Evolutionary conservation across 2,888 invertebrate species (phyloP).

Genomic region (Drosophila bunnanda): DNA sequence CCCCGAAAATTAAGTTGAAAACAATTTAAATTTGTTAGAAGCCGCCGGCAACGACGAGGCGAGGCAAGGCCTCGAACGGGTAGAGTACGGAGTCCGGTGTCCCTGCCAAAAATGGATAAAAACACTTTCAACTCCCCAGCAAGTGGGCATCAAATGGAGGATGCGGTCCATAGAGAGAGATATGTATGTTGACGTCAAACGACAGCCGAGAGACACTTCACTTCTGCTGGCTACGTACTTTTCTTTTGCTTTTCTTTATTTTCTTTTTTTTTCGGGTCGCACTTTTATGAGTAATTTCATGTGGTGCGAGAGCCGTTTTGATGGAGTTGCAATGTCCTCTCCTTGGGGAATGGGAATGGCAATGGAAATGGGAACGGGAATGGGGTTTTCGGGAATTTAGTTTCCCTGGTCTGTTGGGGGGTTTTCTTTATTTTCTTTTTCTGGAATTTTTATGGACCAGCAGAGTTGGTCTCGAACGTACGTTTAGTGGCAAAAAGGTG

Average conservation of each 20-base stretch:
- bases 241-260: conserved; percentile 48
- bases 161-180: conserved; percentile 40
- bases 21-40: conserved; percentile 69
- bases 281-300: conserved; percentile 72
- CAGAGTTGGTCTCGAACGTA: conserved; percentile 13
- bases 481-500: conserved; percentile 24
- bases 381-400: conserved; percentile 18
- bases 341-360: conserved; percentile 17
- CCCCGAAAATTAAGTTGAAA: conserved; percentile 71
- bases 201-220: conserved; percentile 50
- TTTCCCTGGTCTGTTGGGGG: conserved; percentile 2
- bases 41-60: conserved; percentile 29
- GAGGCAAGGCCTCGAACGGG: conserved; percentile 8
- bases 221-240: conserved; percentile 20
- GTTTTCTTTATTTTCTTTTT: background rate
- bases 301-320: conserved; percentile 68
- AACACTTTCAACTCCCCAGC: conserved; percentile 37
- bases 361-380: conserved; percentile 7
- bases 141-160: conserved; percentile 32
- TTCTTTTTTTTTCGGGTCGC: conserved; percentile 37
- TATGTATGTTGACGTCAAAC: conserved; percentile 64
- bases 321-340: conserved; percentile 63
- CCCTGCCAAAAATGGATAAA: conserved; percentile 48
- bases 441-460: conserved; percentile 27
- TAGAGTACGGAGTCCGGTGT: conserved; percentile 1